These are phyloP conservation scores for Antheraea mylitta DNA, from an alignment of 1,140 invertebrate species.

Conservation along the genomic window DNA sequence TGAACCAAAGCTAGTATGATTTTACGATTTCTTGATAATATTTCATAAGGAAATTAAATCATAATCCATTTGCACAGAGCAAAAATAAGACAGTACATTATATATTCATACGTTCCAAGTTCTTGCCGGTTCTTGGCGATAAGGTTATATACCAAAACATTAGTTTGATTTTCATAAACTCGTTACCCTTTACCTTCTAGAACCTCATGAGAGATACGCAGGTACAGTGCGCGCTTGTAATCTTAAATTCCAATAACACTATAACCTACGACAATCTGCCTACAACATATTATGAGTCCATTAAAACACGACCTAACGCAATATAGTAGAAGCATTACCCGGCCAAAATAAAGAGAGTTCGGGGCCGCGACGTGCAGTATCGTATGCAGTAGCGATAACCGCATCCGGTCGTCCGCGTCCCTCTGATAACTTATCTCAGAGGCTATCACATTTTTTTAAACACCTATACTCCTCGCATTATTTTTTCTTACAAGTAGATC, in stretches of 20 bases:
- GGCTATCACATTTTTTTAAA: conserved; percentile 5
- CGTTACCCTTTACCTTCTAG: too few species aligned
- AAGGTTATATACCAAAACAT: too few species aligned
- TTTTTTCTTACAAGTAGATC: neutral
- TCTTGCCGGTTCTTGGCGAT: too few species aligned
- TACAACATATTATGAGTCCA: neutral
- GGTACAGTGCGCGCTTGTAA: neutral
- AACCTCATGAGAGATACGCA: too few species aligned
- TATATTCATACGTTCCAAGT: too few species aligned
- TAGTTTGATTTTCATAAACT: too few species aligned
- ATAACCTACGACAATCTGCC: neutral
- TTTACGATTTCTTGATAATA: too few species aligned
- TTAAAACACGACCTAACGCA: conserved; percentile 58
- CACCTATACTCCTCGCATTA: neutral
- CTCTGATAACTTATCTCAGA: conserved; percentile 14
- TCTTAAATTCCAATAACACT: neutral
- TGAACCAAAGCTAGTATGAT: too few species aligned
- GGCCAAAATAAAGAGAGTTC: conserved; percentile 48
- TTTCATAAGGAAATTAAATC: too few species aligned
- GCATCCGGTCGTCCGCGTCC: conserved; percentile 44
- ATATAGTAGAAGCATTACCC: conserved; percentile 38
- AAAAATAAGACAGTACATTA: too few species aligned
- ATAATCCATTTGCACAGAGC: too few species aligned
- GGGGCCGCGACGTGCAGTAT: conserved; percentile 12
- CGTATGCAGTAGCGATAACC: conserved; percentile 44